A percentile compares a stretch with the other conserved stretches of the same genome.
phyloP scores from a whole-genome alignment of 2,888 invertebrate species.

The Tetragonisca angustula region DNA sequence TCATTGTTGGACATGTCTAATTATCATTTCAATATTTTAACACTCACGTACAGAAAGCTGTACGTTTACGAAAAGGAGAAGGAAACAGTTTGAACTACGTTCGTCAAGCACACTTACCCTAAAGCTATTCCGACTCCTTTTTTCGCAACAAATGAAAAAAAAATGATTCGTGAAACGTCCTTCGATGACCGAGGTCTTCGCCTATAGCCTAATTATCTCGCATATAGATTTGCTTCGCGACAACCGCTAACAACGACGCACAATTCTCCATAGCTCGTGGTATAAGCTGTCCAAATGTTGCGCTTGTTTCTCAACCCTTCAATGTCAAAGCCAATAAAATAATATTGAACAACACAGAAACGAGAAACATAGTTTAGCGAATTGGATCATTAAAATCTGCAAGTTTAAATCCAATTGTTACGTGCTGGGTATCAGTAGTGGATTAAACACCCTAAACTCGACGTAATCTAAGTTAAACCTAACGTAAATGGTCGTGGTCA shows the following conservation, averaged over 20 bases:
- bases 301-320: not conserved
- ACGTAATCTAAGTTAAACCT: not conserved
- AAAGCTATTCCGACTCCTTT: constrained; percentile 20
- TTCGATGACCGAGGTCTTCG: constrained; percentile 18
- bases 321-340: too few species aligned
- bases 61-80: not conserved
- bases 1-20: not conserved
- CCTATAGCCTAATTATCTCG: constrained; percentile 30
- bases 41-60: not conserved
- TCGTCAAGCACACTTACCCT: constrained; percentile 1
- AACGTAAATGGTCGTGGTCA: not conserved
- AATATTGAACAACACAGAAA: not conserved
- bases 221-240: not conserved
- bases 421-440: not conserved
- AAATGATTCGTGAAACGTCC: constrained; percentile 35
- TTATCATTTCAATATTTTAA: not conserved
- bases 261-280: not conserved
- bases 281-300: not conserved
- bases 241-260: not conserved
- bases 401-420: not conserved
- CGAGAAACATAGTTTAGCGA: too few species aligned
- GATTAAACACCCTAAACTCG: not conserved
- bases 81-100: not conserved
- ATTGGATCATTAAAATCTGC: too few species aligned
- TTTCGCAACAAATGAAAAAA: constrained; percentile 8